Base-by-base conservation (phyloP, 2,113 vertebrate genomes). In the Tiliqua scincoides region DNA sequence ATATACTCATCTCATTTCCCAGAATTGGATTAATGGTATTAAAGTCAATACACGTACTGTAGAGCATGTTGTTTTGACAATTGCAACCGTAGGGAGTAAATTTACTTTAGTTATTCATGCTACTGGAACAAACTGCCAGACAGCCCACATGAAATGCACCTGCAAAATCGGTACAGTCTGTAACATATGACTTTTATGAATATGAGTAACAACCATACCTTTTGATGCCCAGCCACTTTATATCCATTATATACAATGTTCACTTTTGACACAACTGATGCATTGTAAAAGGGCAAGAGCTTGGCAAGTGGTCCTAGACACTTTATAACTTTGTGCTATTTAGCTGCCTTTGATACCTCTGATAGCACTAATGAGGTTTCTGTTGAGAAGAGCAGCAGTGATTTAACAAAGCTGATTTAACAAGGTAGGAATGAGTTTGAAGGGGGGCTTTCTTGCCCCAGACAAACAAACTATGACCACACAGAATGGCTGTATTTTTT, bases 401-500 rank as follows among this genome's bases (percentile, higher is more conserved):
- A 32, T 6, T 48, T 48, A 48, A 48, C 43, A 48, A 48, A 8
- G 43, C 43, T 48, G 11, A 30, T 18, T 5, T 10, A 87, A 82
- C 62, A 82, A 61, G 27, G 35, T 54, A 1, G 21, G n/a, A 23
- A 65, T 21, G 40, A 3, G 20, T 0, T 0, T 70, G n/a, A 62
- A 70, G 15, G 40, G 52, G 10, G 23, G 71, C 71, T 88, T 85
- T 8, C 81, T 80, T 61, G 43, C 79, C 87, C 72, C 73, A 79
- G 74, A 74, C 84, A 72, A 11, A 74, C 57, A 83, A 77, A 37
- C 76, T 1, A 20, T n/a, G 82, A 82, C 74, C 78, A 79, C 87
- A 85, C 21, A 57, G 32, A 9, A 40, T 72, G 32, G 80, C 70
- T 82, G 80, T 78, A 88, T 85, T 82, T 79, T 90, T 92, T 76